Evolutionary conservation across 2,797 vertebrate species (phyloP), one percentile per base, ranked within the genome.

Genomic region (Sebastiscus albofasciatus): DNA sequence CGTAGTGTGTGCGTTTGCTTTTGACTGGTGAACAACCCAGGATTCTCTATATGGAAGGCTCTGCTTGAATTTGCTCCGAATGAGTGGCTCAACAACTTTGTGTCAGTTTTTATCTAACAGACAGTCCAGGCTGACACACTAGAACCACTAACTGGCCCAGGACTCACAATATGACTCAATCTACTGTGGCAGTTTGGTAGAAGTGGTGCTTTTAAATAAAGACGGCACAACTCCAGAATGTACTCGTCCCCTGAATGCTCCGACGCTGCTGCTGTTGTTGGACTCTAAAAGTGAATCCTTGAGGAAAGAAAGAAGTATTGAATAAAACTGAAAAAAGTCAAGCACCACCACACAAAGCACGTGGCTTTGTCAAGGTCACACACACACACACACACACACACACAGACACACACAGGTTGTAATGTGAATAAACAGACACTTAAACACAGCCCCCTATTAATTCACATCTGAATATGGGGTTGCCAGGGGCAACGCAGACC

Each of bases 71-170:
- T 86, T 77, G 16, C 73, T 80, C 72, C 64, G 81, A 86, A 87
- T 81, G 69, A 87, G 85, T 77, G 80, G 79, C 83, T 92, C 81
- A 89, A 84, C 79, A 90, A 84, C 83, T 83, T 82, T 74, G 65
- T 82, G 85, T 89, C 75, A 75, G 68, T 83, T 85, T 80, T 79
- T 84, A 85, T 85, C 75, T 56, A 86, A 82, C 27, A 55, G 49
- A 66, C 60, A 84, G 61, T 60, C 24, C 66, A 70, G 59, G 22
- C 67, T 64, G 59, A 82, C 72, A 77, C 56, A 67, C 26, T 22
- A 73, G 70, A 79, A 39, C 42, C 62, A 83, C 72, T 54, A 65
- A 75, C 78, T 70, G 65, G 29, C 67, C 65, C 7, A 42, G 31
- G 34, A 79, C 64, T 74, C 59, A 67, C 22, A 71, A 42, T 74